Conservation (phyloP, 2,888 invertebrate species). For the Zele albiditarsus region DNA sequence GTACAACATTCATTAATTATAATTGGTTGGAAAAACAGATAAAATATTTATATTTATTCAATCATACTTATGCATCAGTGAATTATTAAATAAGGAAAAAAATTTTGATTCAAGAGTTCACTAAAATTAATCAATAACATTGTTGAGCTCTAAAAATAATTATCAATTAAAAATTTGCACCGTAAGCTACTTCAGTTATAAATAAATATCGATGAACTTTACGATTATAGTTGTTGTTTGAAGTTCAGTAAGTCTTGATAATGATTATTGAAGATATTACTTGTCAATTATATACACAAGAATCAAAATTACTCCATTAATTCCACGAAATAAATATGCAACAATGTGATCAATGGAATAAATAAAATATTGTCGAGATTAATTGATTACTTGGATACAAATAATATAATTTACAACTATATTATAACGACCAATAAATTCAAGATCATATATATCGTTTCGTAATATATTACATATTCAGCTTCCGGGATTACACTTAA, state of each 20-base stretch:
- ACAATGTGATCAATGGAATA: too few species aligned
- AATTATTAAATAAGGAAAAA: background rate
- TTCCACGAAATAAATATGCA: too few species aligned
- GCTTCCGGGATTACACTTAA: background rate
- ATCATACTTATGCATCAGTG: background rate
- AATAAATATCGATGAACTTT: background rate
- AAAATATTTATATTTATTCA: background rate
- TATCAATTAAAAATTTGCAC: background rate
- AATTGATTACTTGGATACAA: too few species aligned
- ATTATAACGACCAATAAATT: too few species aligned
- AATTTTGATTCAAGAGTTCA: background rate
- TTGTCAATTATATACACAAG: too few species aligned
- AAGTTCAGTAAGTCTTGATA: background rate
- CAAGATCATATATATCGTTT: background rate
- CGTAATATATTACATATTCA: background rate
- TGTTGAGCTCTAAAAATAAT: background rate
- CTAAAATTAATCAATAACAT: background rate
- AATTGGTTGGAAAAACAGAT: background rate
- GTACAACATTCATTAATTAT: background rate
- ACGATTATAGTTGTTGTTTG: background rate
- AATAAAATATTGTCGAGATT: too few species aligned
- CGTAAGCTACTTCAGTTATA: background rate
- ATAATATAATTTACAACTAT: too few species aligned
- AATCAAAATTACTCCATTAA: too few species aligned
- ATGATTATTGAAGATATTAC: too few species aligned